Base-by-base conservation (phyloP, 1,140 invertebrate species). In the Drosophila nebulosa region DNA sequence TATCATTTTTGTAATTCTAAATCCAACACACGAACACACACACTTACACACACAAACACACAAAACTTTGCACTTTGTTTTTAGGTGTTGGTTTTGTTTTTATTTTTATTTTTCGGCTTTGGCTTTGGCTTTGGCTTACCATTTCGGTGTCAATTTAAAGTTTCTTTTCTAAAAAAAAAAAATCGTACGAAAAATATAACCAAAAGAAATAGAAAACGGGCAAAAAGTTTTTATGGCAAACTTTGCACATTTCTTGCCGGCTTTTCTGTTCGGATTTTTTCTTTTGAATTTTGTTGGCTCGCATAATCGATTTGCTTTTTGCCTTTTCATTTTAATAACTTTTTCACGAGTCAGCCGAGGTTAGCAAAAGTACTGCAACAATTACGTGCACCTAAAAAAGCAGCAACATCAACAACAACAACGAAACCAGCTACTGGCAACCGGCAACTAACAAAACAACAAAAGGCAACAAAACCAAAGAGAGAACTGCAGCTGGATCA, bases 81-180 rank as follows among this genome's bases (percentile, higher is more conserved):
- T 53, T 51, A 74, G 78, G 53, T 74, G 67, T 35, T 14, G 36
- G 52, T 73, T 32, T 32, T 32, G 12, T 32, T 32, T 32, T 32
- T 32, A 12, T 32, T 32, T 32, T 32, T 32, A 12, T 32, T 3
- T 10, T 32, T 64, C 73, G 64, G 64, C 79, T 69, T 83, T 78
- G 30, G 73, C 58, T 32, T 64, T 69, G 64, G 64, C 79, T 69
- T 83, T 78, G 30, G 73, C 58, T 73, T 71, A 70, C 78, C 74
- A 81, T 86, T 86, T 70, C 52, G 81, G 78, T 81, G 81, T 88
- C 81, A 88, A 86, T 86, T 86, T 86, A 88, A 86, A 86, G 81
- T 86, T 85, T 78, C 30, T 24, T 57, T 32, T 59, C 67, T 21
- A 35, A 46, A 46, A 46, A 46, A 21, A 35, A 46, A 46, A 46